Evolutionary conservation across 2,113 vertebrate species (phyloP), one percentile per base, ranked within the genome.

Genomic region (Galemys pyrenaicus): DNA sequence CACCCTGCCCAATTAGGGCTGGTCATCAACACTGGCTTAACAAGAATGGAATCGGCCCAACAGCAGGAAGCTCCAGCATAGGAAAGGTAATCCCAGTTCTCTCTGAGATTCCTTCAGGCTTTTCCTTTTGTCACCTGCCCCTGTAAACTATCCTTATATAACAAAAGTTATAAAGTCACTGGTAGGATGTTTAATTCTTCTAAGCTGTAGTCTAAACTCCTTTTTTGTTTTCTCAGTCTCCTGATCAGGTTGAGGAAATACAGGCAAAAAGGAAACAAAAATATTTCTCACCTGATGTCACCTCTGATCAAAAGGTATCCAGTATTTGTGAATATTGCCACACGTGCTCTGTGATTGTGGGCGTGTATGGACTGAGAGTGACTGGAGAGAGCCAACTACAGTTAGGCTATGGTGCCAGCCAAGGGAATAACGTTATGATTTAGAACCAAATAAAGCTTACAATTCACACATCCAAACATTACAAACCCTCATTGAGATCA

Each of bases 371-470:
- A 67, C 49, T 46, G 24, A 71, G 15, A 19, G 15, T 64, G 32
- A 87, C 54, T 37, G 22, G 41, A 39, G 15, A 91, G 24, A 7
- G 49, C 58, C 65, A 74, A 60, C 24, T 54, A n/a, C 58, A 85
- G 49, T 37, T 20, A 71, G 37, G 41, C 75, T 73, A 30, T 5
- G 32, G 35, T 13, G 37, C 39, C 58, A 77, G 92, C 37, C 62
- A 71, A 79, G 30, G 51, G 10, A 49, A 87, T 65, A 65, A 67
- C 39, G 60, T 51, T 68, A 51, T 19, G 39, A 91, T 67, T 44
- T 80, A 56, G 49, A 87, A 60, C 46, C 30, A 95, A 83, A 87
- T 78, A 91, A 83, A 91, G 41, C 77, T 87, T 79, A 15, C 71
- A 37, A 62, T 81, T 87, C 22, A 60, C n/a, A 96, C 19, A 86